These are phyloP conservation scores for Eunapius fragilis DNA, from an alignment of 37 sponge, comb jelly and placozoan species.

Conservation along the genomic window DNA sequence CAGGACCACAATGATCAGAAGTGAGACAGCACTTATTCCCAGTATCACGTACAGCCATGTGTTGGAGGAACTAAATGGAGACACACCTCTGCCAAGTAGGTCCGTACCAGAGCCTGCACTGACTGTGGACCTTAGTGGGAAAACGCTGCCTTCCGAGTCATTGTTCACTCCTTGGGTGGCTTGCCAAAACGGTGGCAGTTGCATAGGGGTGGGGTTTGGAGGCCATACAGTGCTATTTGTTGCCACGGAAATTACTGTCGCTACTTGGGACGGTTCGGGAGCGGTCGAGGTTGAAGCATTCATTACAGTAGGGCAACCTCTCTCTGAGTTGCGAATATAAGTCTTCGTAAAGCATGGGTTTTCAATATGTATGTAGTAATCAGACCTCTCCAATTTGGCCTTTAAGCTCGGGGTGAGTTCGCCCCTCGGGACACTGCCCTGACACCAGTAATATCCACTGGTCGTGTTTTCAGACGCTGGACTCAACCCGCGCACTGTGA, in stretches of 20 bases:
- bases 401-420: constrained; percentile 75
- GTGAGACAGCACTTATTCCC: not conserved
- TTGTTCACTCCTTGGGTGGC: not conserved
- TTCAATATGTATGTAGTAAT: not conserved
- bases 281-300: not conserved
- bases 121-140: not conserved
- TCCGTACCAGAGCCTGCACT: not conserved
- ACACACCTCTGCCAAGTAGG: not conserved
- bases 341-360: not conserved
- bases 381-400: constrained; percentile 38
- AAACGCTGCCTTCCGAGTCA: not conserved
- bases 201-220: no score
- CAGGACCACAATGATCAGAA: not conserved
- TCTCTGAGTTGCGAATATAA: not conserved
- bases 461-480: not conserved
- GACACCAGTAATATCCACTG: constrained; percentile 31
- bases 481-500: constrained; percentile 1
- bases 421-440: constrained; percentile 16
- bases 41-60: not conserved
- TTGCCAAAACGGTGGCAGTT: not conserved
- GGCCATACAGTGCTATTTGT: not conserved
- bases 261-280: not conserved
- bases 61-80: not conserved
- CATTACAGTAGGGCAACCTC: not conserved
- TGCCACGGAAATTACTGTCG: not conserved